Conservation (phyloP, 2,797 vertebrate genomes). For the Myotis findleyi region DNA sequence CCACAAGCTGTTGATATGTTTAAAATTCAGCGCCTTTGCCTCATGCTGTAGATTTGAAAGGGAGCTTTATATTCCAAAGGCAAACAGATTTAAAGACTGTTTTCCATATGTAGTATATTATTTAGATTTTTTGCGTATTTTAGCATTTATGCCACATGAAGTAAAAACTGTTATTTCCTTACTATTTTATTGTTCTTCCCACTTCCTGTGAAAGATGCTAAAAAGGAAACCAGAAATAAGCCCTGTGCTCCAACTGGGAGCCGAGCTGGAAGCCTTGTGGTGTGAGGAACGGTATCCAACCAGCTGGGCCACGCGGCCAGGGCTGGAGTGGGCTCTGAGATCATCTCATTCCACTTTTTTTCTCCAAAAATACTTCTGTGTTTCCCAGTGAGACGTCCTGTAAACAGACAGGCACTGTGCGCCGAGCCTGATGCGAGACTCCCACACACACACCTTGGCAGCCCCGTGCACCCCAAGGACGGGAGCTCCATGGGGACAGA, state of each 20-base stretch:
- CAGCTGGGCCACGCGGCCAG: too few species aligned
- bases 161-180: not conserved
- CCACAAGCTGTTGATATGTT: not conserved
- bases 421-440: not conserved
- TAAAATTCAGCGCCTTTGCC: not conserved
- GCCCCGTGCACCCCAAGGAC: not conserved
- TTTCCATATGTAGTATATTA: not conserved
- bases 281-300: too few species aligned
- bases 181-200: not conserved
- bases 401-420: not conserved
- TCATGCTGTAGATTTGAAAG: not conserved
- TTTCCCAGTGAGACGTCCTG: not conserved
- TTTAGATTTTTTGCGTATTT: constrained; percentile 8
- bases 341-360: not conserved
- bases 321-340: too few species aligned
- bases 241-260: too few species aligned
- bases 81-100: not conserved
- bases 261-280: too few species aligned
- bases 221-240: not conserved
- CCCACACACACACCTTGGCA: not conserved
- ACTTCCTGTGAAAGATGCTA: not conserved
- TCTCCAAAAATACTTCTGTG: not conserved
- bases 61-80: not conserved
- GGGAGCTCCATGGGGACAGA: too few species aligned
- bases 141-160: not conserved